phyloP scores from a whole-genome alignment of 2,797 vertebrate genomes.

The Sorex maritimensis region DNA sequence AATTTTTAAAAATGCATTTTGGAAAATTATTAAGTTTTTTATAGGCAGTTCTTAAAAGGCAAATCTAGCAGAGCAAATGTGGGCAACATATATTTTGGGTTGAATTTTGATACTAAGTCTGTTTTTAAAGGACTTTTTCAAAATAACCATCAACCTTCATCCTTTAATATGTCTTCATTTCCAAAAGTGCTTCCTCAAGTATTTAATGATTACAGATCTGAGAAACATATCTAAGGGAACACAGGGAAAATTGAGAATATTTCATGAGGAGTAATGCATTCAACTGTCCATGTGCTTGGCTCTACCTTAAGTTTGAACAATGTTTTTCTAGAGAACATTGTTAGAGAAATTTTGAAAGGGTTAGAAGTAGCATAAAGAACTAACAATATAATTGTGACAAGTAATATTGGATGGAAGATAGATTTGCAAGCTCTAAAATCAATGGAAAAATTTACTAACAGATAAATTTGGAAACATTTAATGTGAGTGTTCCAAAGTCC shows the following conservation, averaged over 20 bases:
- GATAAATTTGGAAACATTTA: neutral
- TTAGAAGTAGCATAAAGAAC: neutral
- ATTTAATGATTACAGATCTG: neutral
- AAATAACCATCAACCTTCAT: neutral
- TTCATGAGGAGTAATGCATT: neutral
- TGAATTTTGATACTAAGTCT: neutral
- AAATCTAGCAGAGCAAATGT: conserved; percentile 48
- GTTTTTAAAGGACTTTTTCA: neutral
- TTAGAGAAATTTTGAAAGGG: neutral
- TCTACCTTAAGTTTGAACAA: neutral
- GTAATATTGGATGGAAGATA: neutral
- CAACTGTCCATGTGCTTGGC: neutral
- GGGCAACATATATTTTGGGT: no score
- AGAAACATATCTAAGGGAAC: neutral
- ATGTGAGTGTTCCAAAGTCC: neutral
- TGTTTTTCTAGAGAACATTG: no score
- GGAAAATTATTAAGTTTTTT: conserved; percentile 19
- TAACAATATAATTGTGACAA: neutral
- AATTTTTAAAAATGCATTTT: conserved; percentile 58
- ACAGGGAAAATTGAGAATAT: neutral
- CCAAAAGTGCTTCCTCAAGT: neutral
- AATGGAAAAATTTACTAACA: neutral
- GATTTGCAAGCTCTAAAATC: neutral
- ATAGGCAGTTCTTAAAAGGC: neutral
- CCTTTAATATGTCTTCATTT: neutral